Evolutionary conservation across 2,888 invertebrate species (phyloP).

Genomic region (Euproctis similis): DNA sequence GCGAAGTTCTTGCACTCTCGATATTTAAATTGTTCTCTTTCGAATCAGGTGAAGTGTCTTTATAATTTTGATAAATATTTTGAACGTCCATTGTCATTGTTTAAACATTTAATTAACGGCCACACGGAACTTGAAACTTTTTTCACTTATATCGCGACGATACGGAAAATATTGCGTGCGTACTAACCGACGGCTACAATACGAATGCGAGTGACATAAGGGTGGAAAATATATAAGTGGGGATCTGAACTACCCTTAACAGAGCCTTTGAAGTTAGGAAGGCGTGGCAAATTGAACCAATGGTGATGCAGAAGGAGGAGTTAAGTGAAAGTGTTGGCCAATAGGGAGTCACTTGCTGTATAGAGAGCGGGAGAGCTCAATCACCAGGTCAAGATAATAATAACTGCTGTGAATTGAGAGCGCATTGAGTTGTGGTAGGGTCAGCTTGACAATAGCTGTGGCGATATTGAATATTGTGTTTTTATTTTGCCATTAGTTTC

Average conservation of each 20-base stretch:
- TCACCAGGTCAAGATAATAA: conserved; percentile 75
- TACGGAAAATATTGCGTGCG: conserved; percentile 55
- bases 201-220: conserved; percentile 69
- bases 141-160: conserved; percentile 62
- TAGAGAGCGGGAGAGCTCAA: conserved; percentile 70
- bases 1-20: conserved; percentile 70
- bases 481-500: conserved; percentile 30
- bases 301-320: conserved; percentile 53
- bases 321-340: conserved; percentile 47
- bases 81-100: conserved; percentile 84
- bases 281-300: conserved; percentile 62
- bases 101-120: conserved; percentile 54
- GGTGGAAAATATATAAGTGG: conserved; percentile 74
- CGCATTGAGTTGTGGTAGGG: conserved; percentile 72
- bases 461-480: conserved; percentile 53
- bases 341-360: conserved; percentile 41
- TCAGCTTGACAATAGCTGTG: conserved; percentile 61
- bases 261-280: conserved; percentile 52
- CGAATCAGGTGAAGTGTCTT: conserved; percentile 64
- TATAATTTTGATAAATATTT: conserved; percentile 68
- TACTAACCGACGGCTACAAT: conserved; percentile 51
- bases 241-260: conserved; percentile 66
- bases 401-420: conserved; percentile 73
- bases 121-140: conserved; percentile 62
- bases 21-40: conserved; percentile 62